Evolutionary conservation across 2,797 vertebrate genomes (phyloP), one percentile per base, ranked within the genome.

Genomic region (Clangula hyemalis): DNA sequence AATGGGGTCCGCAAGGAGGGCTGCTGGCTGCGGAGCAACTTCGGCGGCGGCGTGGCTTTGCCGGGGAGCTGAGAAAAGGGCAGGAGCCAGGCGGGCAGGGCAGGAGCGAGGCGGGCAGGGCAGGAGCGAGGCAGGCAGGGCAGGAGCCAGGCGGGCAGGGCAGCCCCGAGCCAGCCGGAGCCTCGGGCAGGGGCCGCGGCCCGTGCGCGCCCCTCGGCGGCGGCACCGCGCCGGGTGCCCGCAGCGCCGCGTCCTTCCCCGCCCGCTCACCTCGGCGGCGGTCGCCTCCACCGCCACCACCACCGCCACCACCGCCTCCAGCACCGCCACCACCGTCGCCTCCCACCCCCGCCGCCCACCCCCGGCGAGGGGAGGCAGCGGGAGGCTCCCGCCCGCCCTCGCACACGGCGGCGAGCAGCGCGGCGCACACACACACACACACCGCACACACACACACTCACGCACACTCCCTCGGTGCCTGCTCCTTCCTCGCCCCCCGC

Each of bases 201-300:
- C 98, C 98, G 97, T 97, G 98, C 97, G 97, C 97, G 97, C 97
- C 98, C 97, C 98, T 98, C 97, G 98, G 98, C 98, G 98, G 98
- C 98, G 98, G 98, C 98, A 98, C 98, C 98, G 98, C 98, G 98
- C 98, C 97, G 98, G 98, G 98, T 98, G 98, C 98, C 98, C 98
- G 97, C 98, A 98, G 97, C 98, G 97, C 98, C 90, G 98, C 99
- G 98, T 98, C 98, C 98, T 98, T 98, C 98, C 98, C 71, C 53
- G 34, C 43, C 60, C 75, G 54, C 74, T 98, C 99, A 98, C 98
- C 99, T 98, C 98, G 98, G 98, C 98, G 98, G 98, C 98, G 98
- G 98, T 98, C 98, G 98, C 98, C 94, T 93, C 89, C 73, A 11
- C 62, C 47, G 47, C 45, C 43, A 9, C 68, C 20, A 68, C 87